phyloP scores from a whole-genome alignment of 2,797 vertebrate species.

The Clamator glandarius region DNA sequence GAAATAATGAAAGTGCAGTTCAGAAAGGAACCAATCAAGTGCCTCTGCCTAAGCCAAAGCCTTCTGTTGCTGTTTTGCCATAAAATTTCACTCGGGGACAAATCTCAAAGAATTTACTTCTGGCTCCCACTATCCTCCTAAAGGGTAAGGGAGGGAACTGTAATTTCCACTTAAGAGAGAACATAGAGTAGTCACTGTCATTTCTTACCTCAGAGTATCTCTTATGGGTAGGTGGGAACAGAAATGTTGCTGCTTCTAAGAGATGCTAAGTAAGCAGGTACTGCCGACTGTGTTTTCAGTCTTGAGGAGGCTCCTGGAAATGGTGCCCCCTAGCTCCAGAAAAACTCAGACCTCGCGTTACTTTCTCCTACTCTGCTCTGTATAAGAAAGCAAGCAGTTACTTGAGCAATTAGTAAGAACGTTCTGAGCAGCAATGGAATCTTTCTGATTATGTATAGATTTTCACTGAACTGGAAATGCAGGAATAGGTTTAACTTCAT shows the following conservation, averaged over 20 bases:
- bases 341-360: not conserved
- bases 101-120: not conserved
- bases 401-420: not conserved
- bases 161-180: not conserved
- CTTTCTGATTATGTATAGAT: not conserved
- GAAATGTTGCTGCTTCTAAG: not conserved
- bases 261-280: not conserved
- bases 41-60: not conserved
- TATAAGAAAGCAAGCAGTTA: not conserved
- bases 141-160: not conserved
- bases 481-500: not conserved
- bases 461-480: not conserved
- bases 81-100: not conserved
- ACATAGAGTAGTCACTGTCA: not conserved
- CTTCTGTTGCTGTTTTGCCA: not conserved
- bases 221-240: not conserved
- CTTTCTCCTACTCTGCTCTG: not conserved
- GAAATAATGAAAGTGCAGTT: not conserved
- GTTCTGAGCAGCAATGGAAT: not conserved
- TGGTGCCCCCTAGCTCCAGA: accelerated
- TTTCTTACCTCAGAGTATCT: not conserved
- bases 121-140: not conserved
- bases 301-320: not conserved
- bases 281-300: not conserved
- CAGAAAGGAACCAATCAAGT: not conserved